Evolutionary conservation across 2,888 invertebrate species (phyloP), one percentile per base, ranked within the genome.

Genomic region (Apomyelois bistriatella): DNA sequence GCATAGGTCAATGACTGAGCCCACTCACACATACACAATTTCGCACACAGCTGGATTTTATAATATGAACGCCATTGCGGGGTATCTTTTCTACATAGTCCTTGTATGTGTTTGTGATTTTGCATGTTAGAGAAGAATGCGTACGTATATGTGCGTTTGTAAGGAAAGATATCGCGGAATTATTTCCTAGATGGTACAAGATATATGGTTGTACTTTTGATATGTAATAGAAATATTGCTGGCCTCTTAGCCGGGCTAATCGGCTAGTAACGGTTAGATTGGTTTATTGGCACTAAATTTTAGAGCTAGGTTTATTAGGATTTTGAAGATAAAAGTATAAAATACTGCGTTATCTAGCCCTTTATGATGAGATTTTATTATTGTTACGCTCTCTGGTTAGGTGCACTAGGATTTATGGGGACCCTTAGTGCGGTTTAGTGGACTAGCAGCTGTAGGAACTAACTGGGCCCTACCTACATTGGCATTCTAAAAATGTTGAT

Each of bases 111-210:
- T 85, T 85, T 78, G 58, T 83, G 76, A 78, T 85, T 89, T 88
- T 87, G 89, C 86, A 85, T 89, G 89, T 89, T 72, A 73, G 86
- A 74, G 87, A 89, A 86, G 89, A 90, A 90, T 90, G 89, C 86
- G 86, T 86, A 71, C 80, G 80, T 79, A 72, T 74, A 81, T 79
- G 76, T 79, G 76, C 74, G 79, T 76, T 76, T 72, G 80, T 76
- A 82, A 58, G 58, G 82, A 82, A 80, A 86, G 85, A 89, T 89
- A 88, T 90, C 85, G 88, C 85, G 79, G 85, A 87, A 86, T 87
- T 87, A 89, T 88, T 89, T 88, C 88, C 87, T 88, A 87, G 87
- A 87, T 81, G 79, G 70, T 66, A 70, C 70, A 57, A 56, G 62
- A 64, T 66, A 65, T 67, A 65, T 61, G 61, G 59, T 57, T 56